Evolutionary conservation across 92 coral and sea anemone genomes (phyloP).

Genomic region (Porites evermanni): DNA sequence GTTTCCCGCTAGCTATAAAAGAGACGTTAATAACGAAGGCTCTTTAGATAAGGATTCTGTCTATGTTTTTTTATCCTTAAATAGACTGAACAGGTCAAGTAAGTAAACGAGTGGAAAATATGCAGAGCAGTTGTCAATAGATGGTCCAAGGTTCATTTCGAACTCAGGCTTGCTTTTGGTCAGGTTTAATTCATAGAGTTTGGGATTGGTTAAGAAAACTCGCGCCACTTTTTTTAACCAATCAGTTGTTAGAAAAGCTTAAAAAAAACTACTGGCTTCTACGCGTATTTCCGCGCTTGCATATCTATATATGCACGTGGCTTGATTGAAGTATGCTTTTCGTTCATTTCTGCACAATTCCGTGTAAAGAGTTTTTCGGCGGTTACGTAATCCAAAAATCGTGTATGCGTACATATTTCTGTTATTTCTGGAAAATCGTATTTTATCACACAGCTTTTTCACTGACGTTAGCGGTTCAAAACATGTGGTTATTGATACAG

Average conservation of each 20-base stretch:
- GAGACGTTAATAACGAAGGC: background rate
- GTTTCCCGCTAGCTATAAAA: background rate
- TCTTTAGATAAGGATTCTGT: background rate
- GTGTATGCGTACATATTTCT: too few species aligned
- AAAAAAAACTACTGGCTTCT: background rate
- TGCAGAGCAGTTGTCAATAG: background rate
- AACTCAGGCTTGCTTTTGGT: background rate
- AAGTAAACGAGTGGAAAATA: too few species aligned
- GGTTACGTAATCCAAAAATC: too few species aligned
- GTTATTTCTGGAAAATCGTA: too few species aligned
- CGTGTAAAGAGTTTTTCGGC: too few species aligned
- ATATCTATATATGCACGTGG: too few species aligned
- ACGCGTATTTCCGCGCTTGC: background rate
- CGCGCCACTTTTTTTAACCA: background rate
- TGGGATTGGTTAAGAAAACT: background rate
- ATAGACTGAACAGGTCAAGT: conserved; percentile 1
- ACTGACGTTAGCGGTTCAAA: too few species aligned
- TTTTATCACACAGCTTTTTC: too few species aligned
- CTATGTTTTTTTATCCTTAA: background rate
- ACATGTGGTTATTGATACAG: too few species aligned
- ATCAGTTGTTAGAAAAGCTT: background rate
- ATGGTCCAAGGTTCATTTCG: background rate
- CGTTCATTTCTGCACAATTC: too few species aligned
- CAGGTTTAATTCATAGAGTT: too few species aligned
- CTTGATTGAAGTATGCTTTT: too few species aligned